Conservation (phyloP, 2,888 invertebrate genomes). For the Catocala nupta region DNA sequence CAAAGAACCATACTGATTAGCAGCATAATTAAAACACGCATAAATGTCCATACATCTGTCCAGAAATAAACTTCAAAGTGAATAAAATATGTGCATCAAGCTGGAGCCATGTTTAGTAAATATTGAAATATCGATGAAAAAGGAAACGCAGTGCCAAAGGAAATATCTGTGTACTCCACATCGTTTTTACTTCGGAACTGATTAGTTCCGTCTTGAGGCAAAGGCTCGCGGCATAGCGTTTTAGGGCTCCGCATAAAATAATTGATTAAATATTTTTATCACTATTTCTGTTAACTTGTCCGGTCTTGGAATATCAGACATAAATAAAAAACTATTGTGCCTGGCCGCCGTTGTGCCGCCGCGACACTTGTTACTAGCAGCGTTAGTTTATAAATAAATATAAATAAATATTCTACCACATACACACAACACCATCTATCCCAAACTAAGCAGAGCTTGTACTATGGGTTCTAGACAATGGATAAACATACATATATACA, state of each 20-base stretch:
- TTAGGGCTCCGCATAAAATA: conserved; percentile 10
- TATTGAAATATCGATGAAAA: conserved; percentile 9
- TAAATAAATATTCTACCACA: too few relatives aligned
- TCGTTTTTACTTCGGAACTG: conserved; percentile 15
- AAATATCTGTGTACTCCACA: conserved; percentile 2
- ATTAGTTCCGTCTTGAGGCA: conserved; percentile 25
- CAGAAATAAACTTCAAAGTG: background rate
- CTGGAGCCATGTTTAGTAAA: background rate
- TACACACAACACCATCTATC: too few relatives aligned
- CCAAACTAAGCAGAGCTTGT: too few relatives aligned
- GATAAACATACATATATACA: too few relatives aligned
- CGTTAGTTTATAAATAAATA: too few relatives aligned
- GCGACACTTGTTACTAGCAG: too few relatives aligned
- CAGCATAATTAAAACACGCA: background rate
- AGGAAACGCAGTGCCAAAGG: conserved; percentile 5
- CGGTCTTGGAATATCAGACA: too few relatives aligned
- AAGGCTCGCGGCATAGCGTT: conserved; percentile 7
- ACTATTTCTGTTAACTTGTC: too few relatives aligned
- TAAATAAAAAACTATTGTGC: too few relatives aligned
- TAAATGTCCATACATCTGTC: background rate
- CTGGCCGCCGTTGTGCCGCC: too few relatives aligned
- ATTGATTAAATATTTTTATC: background rate
- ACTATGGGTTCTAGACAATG: too few relatives aligned
- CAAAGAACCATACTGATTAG: too few relatives aligned
- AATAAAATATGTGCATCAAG: conserved; percentile 2